Evolutionary conservation across 2,888 invertebrate genomes (phyloP).

Genomic region (Apeira syringaria): DNA sequence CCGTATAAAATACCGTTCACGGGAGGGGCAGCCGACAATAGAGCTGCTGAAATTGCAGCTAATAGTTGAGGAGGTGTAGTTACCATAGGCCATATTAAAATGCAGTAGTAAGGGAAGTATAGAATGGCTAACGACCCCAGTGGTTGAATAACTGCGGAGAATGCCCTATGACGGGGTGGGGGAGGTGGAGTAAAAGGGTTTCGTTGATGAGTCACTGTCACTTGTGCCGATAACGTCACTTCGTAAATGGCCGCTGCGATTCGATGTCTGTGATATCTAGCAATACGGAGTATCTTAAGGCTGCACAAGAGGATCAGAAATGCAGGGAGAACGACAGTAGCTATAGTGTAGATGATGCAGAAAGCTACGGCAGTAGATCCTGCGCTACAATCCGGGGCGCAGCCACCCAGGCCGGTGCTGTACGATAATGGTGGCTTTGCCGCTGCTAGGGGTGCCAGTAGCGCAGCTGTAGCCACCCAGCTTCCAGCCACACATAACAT

Average conservation of each 20-base stretch:
- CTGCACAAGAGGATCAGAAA: slow-evolving; percentile 88
- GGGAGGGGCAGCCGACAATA: slow-evolving; percentile 88
- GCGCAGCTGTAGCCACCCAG: slow-evolving; percentile 86
- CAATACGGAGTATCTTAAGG: slow-evolving; percentile 87
- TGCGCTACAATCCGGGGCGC: slow-evolving; percentile 87
- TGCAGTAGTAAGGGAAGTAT: slow-evolving; percentile 89
- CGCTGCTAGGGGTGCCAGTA: slow-evolving; percentile 86
- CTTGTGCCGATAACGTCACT: slow-evolving; percentile 92
- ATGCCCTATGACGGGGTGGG: slow-evolving; percentile 85
- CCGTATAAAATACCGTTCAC: slow-evolving; percentile 92
- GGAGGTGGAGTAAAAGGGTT: slow-evolving; percentile 90
- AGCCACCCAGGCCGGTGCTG: slow-evolving; percentile 82
- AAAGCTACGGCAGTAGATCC: slow-evolving; percentile 85
- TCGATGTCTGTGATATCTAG: slow-evolving; percentile 90
- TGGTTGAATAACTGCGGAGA: slow-evolving; percentile 88
- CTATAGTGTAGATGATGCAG: slow-evolving; percentile 85
- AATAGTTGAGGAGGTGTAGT: slow-evolving; percentile 65
- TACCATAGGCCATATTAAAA: slow-evolving; percentile 86
- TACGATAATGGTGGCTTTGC: slow-evolving; percentile 75
- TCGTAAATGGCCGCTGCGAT: slow-evolving; percentile 94
- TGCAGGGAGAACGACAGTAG: slow-evolving; percentile 87
- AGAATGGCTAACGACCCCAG: slow-evolving; percentile 88
- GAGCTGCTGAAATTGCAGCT: slow-evolving; percentile 85
- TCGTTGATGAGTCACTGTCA: slow-evolving; percentile 91
- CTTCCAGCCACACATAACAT: slow-evolving; percentile 86